phyloP scores from a whole-genome alignment of 2,888 invertebrate genomes.

The Athetis lepigone region DNA sequence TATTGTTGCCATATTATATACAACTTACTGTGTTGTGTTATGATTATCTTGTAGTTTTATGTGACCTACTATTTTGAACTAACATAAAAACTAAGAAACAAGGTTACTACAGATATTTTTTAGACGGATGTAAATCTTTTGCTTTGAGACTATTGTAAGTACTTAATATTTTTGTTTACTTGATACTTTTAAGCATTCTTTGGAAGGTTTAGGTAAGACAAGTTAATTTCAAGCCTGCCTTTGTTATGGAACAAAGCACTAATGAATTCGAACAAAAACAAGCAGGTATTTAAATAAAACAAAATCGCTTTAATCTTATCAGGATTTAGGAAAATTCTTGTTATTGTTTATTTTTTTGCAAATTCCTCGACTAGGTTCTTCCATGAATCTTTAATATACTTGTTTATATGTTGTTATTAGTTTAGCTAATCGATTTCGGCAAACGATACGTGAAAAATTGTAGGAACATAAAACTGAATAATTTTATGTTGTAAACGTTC shows the following conservation, averaged over 20 bases:
- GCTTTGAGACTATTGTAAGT: conserved; percentile 17
- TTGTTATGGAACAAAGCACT: conserved; percentile 23
- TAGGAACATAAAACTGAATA: conserved; percentile 33
- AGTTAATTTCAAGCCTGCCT: conserved; percentile 4
- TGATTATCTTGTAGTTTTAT: conserved; percentile 61
- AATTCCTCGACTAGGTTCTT: conserved; percentile 6
- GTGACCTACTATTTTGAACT: conserved; percentile 59
- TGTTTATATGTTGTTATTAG: conserved; percentile 29
- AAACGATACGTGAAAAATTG: conserved; percentile 24
- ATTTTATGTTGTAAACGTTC: conserved; percentile 25
- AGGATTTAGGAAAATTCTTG: conserved; percentile 21
- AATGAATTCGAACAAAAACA: conserved; percentile 25
- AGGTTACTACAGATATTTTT: conserved; percentile 39
- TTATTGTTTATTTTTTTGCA: conserved; percentile 30
- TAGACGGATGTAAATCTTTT: conserved; percentile 26
- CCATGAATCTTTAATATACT: background rate
- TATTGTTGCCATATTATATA: conserved; percentile 56
- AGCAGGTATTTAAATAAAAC: background rate
- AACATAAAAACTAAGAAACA: conserved; percentile 34
- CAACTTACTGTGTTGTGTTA: conserved; percentile 47
- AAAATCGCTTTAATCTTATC: conserved; percentile 30
- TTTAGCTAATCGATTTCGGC: conserved; percentile 28
- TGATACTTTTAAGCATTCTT: background rate
- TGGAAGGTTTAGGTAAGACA: conserved; percentile 16
- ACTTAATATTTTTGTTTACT: background rate